Evolutionary conservation across 1,140 invertebrate species (phyloP), one percentile per base, ranked within the genome.

Genomic region (Metaphire vulgaris): DNA sequence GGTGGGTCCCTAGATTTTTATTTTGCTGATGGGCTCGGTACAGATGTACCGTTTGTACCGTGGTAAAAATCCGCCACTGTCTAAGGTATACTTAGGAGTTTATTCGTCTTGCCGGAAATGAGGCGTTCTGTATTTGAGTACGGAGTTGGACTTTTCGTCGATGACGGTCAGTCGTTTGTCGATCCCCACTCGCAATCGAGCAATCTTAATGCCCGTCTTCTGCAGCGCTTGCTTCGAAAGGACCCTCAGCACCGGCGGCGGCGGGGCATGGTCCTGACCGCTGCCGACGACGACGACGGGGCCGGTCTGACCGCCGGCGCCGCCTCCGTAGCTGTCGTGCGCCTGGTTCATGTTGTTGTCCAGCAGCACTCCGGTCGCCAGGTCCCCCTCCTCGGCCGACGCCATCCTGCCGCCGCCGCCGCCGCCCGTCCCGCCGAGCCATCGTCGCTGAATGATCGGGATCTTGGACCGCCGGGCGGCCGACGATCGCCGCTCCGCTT

Each of bases 81-180:
- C n/a, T n/a, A n/a, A n/a, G n/a, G n/a, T n/a, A n/a, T n/a, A n/a
- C n/a, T n/a, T n/a, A n/a, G n/a, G n/a, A n/a, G n/a, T n/a, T n/a
- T n/a, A n/a, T n/a, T n/a, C n/a, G n/a, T n/a, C 71, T 66, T 56
- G 79, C 78, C 74, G 72, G 72, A 80, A 80, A 67, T 80, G 78
- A 66, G 79, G 79, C 30, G 79, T 80, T 69, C 76, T 70, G 72
- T 80, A 80, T 72, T 80, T 80, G 16, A 80, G 78, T 16, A 80
- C 79, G 26, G 79, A 72, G 15, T 67, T 69, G 0, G 79, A 80
- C 32, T 77, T 77, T 69, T 80, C 79, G 69, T 80, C 79, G 21
- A 80, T 77, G 68, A 69, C 32, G 15, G 79, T 80, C 66, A 76
- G 72, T 70, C 72, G 77, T 33, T 78, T 80, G 74, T 80, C 78